Evolutionary conservation across 2,113 vertebrate genomes (phyloP), one percentile per base, ranked within the genome.

Genomic region (Peromyscus maniculatus): DNA sequence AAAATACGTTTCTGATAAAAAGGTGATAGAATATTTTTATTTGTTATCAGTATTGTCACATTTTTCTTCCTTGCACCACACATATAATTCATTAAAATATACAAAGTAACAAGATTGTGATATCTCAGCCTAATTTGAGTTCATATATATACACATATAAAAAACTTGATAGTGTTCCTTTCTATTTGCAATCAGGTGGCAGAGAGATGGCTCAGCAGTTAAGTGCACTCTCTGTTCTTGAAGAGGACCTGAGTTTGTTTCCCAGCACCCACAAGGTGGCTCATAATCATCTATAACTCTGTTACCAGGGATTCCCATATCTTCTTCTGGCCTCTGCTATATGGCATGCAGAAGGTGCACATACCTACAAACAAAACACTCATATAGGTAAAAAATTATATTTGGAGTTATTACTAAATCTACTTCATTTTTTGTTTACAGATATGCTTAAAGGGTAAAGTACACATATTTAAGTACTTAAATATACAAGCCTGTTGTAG

Each of bases 391-490:
- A 69, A 46, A 64, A 62, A 43, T 92, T 93, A 9, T 89, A 59
- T 89, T 95, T 96, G 82, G 43, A 82, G 57, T 46, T 89, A 1
- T 91, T 93, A 88, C 87, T 97, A 87, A 97, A 74, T 55, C 8
- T 77, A 31, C 49, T 74, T 91, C 33, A 96, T 87, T 98, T 39
- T 90, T 98, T 95, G 88, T 88, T 97, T 98, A 98, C 98, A 99
- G 99, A 99, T 99, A 97, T 99, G 99, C 97, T 99, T 99, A 89
- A 99, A 99, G 98, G 99, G 99, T 96, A 99, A 99, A 99, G 99
- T 99, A 62, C 99, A 99, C 97, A 99, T 99, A 98, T 99, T 99
- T 98, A 99, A 99, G 98, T 99, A 99, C 98, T 99, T 99, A 98
- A 99, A 99, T 98, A 99, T 99, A 86, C 99, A 99, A 97, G 99